A percentile compares a stretch with the other conserved stretches of the same genome.
phyloP scores from a whole-genome alignment of 2,888 invertebrate genomes.

The Plutella xylostella region DNA sequence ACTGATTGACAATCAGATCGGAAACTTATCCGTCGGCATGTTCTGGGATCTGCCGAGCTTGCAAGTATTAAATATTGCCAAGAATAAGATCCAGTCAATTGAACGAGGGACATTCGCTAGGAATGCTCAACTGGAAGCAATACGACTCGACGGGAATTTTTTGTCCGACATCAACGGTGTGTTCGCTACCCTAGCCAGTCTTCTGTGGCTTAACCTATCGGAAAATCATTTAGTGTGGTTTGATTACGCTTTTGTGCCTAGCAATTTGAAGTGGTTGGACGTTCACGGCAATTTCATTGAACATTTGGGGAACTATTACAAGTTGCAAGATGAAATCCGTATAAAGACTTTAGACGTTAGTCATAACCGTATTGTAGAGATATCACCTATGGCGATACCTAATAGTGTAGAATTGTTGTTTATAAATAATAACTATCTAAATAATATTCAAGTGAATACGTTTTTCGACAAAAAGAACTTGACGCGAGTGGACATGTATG shows the following conservation, averaged over 20 bases:
- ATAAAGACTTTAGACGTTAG: constrained; percentile 90
- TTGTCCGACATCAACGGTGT: constrained; percentile 91
- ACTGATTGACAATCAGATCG: constrained; percentile 90
- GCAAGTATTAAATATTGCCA: constrained; percentile 88
- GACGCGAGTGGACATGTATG: constrained; percentile 90
- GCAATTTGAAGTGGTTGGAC: constrained; percentile 90
- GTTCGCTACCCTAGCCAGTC: constrained; percentile 85
- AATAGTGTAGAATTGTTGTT: constrained; percentile 89
- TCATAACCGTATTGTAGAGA: constrained; percentile 87
- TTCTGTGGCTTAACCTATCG: constrained; percentile 89
- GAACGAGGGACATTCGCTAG: constrained; percentile 87
- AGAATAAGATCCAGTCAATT: constrained; percentile 88
- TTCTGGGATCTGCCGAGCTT: constrained; percentile 87
- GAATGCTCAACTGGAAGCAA: constrained; percentile 85
- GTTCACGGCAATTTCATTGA: constrained; percentile 92
- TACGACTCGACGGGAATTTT: constrained; percentile 89
- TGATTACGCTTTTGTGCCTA: constrained; percentile 92
- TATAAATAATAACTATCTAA: constrained; percentile 90
- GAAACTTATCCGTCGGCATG: constrained; percentile 86
- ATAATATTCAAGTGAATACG: constrained; percentile 84
- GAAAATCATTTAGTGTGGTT: constrained; percentile 94
- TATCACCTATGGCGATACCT: constrained; percentile 87
- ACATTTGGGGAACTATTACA: constrained; percentile 89
- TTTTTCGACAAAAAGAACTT: constrained; percentile 88
- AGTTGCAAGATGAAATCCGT: constrained; percentile 82